A percentile compares a stretch with the other conserved stretches of the same genome.
These are phyloP conservation scores for Threskiornis aethiopicus DNA, from an alignment of 2,797 vertebrate species.

Conservation along the genomic window DNA sequence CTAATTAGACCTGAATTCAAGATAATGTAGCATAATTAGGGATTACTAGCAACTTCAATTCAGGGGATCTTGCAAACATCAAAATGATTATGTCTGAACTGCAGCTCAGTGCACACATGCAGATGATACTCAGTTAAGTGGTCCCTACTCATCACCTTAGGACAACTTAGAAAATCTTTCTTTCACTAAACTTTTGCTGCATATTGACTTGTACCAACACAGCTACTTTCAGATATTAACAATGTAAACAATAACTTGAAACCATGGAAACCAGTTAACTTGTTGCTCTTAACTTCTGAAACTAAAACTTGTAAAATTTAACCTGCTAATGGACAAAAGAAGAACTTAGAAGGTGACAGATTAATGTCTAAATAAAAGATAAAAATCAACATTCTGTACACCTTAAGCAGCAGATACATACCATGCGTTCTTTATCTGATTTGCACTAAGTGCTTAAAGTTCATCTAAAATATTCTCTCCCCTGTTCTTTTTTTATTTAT, in stretches of 20 bases:
- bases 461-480: background rate
- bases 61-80: background rate
- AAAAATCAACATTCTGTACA: background rate
- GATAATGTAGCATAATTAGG: background rate
- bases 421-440: background rate
- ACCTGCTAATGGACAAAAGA: background rate
- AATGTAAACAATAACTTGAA: slow-evolving; percentile 27
- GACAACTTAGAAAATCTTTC: background rate
- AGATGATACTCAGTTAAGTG: background rate
- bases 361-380: background rate
- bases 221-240: slow-evolving; percentile 5
- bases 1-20: background rate
- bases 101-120: background rate
- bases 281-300: slow-evolving; percentile 4
- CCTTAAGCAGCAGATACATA: background rate
- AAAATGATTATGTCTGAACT: background rate
- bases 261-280: slow-evolving; percentile 63
- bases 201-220: background rate
- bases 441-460: background rate
- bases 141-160: background rate
- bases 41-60: background rate
- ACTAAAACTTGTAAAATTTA: slow-evolving; percentile 29
- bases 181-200: background rate
- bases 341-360: background rate
- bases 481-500: background rate